Conservation (phyloP, 2,113 vertebrate species). For the Thermophis baileyi region DNA sequence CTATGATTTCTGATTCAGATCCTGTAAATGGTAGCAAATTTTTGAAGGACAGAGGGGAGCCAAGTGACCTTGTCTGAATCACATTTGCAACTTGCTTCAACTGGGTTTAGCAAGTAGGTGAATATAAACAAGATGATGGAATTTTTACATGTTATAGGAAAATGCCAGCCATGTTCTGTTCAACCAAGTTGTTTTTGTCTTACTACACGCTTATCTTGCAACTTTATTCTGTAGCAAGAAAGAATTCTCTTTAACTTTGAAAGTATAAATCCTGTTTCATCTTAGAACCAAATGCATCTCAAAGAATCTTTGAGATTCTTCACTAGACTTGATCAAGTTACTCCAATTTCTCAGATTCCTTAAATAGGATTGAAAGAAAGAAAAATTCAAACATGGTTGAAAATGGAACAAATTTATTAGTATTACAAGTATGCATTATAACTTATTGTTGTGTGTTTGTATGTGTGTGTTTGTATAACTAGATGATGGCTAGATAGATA, state of each 20-base stretch:
- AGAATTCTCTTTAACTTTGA: not conserved
- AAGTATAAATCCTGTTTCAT: not conserved
- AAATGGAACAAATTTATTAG: not conserved
- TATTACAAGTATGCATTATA: not conserved
- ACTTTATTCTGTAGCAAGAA: not conserved
- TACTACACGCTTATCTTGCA: not conserved
- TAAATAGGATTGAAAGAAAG: too few species aligned
- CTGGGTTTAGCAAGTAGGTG: not conserved
- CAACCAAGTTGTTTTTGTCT: not conserved
- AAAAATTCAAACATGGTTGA: not conserved
- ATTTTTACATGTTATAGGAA: not conserved
- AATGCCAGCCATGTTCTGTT: not conserved
- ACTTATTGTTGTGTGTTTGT: not conserved
- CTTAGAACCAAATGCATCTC: not conserved
- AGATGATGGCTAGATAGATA: not conserved
- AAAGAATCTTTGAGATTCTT: not conserved
- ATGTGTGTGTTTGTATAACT: not conserved
- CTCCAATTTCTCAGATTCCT: too few species aligned
- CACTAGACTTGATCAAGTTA: not conserved
- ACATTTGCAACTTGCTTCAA: not conserved
- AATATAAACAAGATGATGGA: not conserved
- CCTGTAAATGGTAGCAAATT: not conserved
- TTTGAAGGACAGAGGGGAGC: not conserved
- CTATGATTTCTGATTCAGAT: not conserved
- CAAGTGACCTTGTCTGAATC: not conserved